These are phyloP conservation scores for Cyclophora albipunctata DNA, from an alignment of 2,888 invertebrate genomes.

Conservation along the genomic window DNA sequence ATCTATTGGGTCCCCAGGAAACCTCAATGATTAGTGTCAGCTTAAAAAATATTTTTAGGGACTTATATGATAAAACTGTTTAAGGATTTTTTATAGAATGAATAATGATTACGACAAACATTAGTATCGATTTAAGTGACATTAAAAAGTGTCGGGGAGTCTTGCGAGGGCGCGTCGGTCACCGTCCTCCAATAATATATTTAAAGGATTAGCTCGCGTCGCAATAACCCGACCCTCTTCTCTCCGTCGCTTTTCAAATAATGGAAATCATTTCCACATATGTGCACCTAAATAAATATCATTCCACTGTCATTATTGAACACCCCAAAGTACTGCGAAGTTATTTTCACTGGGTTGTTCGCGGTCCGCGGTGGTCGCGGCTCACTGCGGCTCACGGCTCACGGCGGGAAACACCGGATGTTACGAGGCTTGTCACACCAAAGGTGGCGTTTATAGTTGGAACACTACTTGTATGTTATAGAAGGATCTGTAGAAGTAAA, in stretches of 20 bases:
- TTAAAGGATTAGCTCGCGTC: constrained; percentile 73
- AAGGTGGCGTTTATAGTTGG: neutral
- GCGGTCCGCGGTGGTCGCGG: constrained; percentile 39
- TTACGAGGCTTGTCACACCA: constrained; percentile 20
- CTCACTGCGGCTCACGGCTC: too few species aligned
- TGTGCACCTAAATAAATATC: constrained; percentile 74
- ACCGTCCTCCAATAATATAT: constrained; percentile 72
- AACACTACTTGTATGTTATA: neutral
- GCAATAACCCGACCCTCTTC: constrained; percentile 70
- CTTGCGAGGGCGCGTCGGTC: constrained; percentile 54
- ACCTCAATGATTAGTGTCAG: too few species aligned
- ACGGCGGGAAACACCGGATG: constrained; percentile 38
- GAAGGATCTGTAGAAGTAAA: constrained; percentile 3
- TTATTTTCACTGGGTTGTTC: constrained; percentile 61
- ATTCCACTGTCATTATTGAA: constrained; percentile 65
- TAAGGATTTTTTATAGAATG: too few species aligned
- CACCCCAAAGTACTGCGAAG: constrained; percentile 51
- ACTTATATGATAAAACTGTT: too few species aligned
- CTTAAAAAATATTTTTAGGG: too few species aligned
- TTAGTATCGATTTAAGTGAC: constrained; percentile 62
- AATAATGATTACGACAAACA: constrained; percentile 36
- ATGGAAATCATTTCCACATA: constrained; percentile 74
- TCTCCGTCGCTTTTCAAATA: constrained; percentile 65
- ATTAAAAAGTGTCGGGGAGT: constrained; percentile 57
- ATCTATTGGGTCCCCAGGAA: too few species aligned